A percentile compares a stretch with the other conserved stretches of the same genome.
Evolutionary conservation across 1,140 invertebrate genomes (phyloP).

Genomic region (Procambarus clarkii): DNA sequence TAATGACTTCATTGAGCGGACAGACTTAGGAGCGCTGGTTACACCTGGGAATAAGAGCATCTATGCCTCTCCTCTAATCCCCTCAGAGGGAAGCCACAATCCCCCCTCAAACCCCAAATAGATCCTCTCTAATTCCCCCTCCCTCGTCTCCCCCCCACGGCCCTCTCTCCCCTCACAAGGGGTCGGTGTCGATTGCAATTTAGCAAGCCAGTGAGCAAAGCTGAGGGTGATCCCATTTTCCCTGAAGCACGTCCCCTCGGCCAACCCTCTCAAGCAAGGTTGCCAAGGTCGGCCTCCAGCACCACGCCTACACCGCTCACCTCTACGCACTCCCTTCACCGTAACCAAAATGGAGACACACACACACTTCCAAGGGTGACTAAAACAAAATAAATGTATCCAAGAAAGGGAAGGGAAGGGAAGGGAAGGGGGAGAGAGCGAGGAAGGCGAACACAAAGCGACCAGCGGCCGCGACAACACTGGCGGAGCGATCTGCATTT

Average conservation of each 20-base stretch:
- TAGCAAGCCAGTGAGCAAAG: conserved; percentile 63
- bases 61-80: conserved; percentile 38
- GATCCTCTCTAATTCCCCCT: conserved; percentile 45
- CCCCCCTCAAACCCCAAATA: conserved; percentile 47
- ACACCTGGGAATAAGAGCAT: not conserved
- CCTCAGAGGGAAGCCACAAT: conserved; percentile 57
- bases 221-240: conserved; percentile 50
- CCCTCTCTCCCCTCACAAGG: conserved; percentile 26
- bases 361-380: too few relatives aligned
- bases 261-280: not conserved
- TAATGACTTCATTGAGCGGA: not conserved
- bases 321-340: not conserved
- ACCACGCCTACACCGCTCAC: not conserved
- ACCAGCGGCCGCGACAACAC: too few relatives aligned
- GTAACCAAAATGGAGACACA: too few relatives aligned
- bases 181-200: conserved; percentile 62
- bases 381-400: too few relatives aligned
- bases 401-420: too few relatives aligned
- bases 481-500: conserved; percentile 37
- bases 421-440: too few relatives aligned
- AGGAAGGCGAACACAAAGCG: too few relatives aligned
- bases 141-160: not conserved
- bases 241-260: conserved; percentile 38
- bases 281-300: not conserved
- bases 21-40: not conserved